Evolutionary conservation across 2,113 vertebrate genomes (phyloP).

Genomic region (Calypte anna): DNA sequence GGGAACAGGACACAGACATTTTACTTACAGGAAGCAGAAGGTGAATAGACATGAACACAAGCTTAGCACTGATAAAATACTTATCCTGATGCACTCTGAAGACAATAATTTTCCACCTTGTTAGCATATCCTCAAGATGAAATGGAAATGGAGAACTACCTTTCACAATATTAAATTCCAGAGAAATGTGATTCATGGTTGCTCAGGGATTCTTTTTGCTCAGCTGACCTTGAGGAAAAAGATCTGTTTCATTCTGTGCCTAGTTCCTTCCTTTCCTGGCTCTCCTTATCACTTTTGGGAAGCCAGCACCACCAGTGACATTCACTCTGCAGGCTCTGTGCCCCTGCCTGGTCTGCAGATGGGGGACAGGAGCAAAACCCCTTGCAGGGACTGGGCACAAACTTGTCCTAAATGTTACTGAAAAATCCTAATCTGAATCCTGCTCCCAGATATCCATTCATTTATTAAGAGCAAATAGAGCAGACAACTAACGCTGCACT

Average conservation of each 20-base stretch:
- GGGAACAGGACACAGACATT: not conserved
- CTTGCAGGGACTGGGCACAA: not conserved
- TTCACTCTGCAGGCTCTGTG: not conserved
- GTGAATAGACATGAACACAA: not conserved
- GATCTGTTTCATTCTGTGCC: not conserved
- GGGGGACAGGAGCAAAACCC: not conserved
- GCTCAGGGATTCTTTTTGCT: not conserved
- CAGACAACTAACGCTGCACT: constrained; percentile 46
- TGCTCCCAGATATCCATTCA: constrained; percentile 45
- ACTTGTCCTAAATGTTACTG: not conserved
- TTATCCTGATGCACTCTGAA: not conserved
- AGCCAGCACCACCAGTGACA: not conserved
- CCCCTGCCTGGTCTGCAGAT: constrained; percentile 13
- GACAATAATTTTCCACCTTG: not conserved
- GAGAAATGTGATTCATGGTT: not conserved
- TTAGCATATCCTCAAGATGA: not conserved
- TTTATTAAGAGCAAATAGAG: constrained; percentile 43
- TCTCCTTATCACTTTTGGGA: not conserved
- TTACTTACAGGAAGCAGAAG: not conserved
- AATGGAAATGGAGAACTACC: constrained; percentile 2
- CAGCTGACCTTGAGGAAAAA: constrained; percentile 18
- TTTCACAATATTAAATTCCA: not conserved
- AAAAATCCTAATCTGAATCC: constrained; percentile 15
- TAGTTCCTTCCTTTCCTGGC: not conserved
- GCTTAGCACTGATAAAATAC: not conserved